Evolutionary conservation across 2,797 vertebrate genomes (phyloP), one percentile per base, ranked within the genome.

Genomic region (Epinephelus malabaricus): DNA sequence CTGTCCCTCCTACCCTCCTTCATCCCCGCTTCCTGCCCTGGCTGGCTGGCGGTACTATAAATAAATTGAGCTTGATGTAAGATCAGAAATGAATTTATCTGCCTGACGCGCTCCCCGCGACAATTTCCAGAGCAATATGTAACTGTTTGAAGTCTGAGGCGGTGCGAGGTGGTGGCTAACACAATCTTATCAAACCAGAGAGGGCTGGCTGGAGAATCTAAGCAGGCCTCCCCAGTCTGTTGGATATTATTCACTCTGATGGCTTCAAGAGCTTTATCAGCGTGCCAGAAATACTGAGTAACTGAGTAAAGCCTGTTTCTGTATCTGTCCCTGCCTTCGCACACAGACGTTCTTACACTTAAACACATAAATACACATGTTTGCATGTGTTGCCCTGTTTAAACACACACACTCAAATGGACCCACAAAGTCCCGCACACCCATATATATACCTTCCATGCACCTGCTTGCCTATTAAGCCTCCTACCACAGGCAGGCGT

Each of bases 81-180:
- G 88, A 93, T 93, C 92, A 91, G 90, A 90, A 90, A 92, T 91
- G 61, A 92, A 92, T 92, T 90, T 88, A 92, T 93, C 89, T 80
- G 81, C 84, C 83, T 78, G 86, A 90, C 66, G 81, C 4, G 67
- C 72, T 82, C 80, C 74, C 82, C 12, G 69, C 56, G 40, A 92
- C 90, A 84, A 87, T 92, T 93, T 94, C 85, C 87, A 88, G 86
- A 87, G 89, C 89, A 91, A 89, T 94, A 86, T 93, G 92, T 92
- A 89, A 91, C 87, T 80, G 87, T 94, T 94, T 94, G 92, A 94
- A 91, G 92, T 93, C 80, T 71, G 82, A 87, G 91, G 85, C 79
- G 71, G 75, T 59, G 82, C 51, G 64, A 88, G 89, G 86, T 92
- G 87, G 85, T 84, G 81, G 88, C 86, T 86, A 87, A 88, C 89